These are phyloP conservation scores for Cremastinae sp. DNA, from an alignment of 2,888 invertebrate species.

Conservation along the genomic window DNA sequence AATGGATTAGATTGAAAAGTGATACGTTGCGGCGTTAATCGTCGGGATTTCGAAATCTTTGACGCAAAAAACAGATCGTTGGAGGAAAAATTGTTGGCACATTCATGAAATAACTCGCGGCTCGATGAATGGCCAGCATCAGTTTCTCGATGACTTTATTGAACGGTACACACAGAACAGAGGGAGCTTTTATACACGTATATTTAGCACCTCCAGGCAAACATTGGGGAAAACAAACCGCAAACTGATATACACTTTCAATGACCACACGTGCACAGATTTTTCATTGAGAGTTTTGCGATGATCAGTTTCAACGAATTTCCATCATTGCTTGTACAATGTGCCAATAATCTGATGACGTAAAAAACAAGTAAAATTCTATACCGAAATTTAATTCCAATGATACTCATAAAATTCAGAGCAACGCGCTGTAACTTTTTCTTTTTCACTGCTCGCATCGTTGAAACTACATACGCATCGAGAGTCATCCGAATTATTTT, in stretches of 20 bases:
- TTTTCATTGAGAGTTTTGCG: conserved; percentile 28
- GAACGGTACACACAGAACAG: conserved; percentile 53
- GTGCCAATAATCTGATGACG: neutral
- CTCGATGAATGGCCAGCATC: conserved; percentile 36
- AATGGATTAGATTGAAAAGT: too few species aligned
- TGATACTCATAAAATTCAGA: neutral
- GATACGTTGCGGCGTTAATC: too few species aligned
- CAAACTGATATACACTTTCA: conserved; percentile 48
- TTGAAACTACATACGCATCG: too few species aligned
- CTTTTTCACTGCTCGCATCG: too few species aligned
- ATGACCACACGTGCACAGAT: conserved; percentile 38
- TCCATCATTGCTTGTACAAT: conserved; percentile 21
- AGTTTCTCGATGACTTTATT: conserved; percentile 61
- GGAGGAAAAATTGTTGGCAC: neutral
- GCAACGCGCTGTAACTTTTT: neutral
- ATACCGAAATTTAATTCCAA: neutral
- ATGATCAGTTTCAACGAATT: conserved; percentile 53
- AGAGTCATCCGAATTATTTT: too few species aligned
- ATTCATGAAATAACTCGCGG: neutral
- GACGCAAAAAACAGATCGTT: neutral
- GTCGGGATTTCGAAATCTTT: neutral
- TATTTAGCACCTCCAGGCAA: conserved; percentile 57
- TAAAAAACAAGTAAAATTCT: conserved; percentile 17
- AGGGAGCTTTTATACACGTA: conserved; percentile 46
- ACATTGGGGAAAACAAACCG: conserved; percentile 58